Percentiles rank a stretch among this genome's conserved stretches.
Evolutionary conservation across 2,113 vertebrate species (phyloP).

Genomic region (Dolichallabes microphthalmus): DNA sequence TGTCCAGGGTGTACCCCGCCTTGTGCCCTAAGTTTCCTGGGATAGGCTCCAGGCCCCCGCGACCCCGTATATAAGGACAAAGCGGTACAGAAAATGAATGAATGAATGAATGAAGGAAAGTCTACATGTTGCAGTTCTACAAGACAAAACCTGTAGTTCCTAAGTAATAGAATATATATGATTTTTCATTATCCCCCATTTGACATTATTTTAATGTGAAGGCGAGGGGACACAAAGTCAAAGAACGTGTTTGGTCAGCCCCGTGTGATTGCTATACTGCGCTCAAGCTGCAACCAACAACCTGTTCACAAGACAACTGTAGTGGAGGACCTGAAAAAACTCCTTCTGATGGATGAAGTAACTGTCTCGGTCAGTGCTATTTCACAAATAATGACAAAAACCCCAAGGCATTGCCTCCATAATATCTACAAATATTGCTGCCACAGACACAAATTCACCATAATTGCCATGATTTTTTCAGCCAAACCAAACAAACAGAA

Average conservation of each 20-base stretch:
- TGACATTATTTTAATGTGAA: conserved; percentile 37
- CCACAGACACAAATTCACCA: neutral
- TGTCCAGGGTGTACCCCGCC: too few species aligned
- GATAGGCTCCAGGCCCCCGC: too few species aligned
- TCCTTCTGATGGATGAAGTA: conserved; percentile 75
- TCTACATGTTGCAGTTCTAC: neutral
- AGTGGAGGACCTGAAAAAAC: conserved; percentile 77
- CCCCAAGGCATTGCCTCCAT: neutral
- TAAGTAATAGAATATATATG: neutral
- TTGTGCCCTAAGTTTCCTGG: too few species aligned
- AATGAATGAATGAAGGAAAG: too few species aligned
- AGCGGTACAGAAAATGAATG: too few species aligned
- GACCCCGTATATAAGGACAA: too few species aligned
- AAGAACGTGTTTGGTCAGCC: conserved; percentile 79
- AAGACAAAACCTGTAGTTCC: neutral
- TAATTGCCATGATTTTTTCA: neutral
- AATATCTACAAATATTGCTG: neutral
- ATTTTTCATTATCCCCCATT: neutral
- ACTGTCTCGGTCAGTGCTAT: conserved; percentile 59
- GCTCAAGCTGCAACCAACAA: conserved; percentile 71
- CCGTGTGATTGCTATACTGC: conserved; percentile 69
- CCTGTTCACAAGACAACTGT: conserved; percentile 73
- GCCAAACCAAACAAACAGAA: neutral
- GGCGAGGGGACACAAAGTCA: conserved; percentile 68
- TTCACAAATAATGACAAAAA: conserved; percentile 29